These are phyloP conservation scores for Columbina picui DNA, from an alignment of 2,113 vertebrate species.

Conservation along the genomic window DNA sequence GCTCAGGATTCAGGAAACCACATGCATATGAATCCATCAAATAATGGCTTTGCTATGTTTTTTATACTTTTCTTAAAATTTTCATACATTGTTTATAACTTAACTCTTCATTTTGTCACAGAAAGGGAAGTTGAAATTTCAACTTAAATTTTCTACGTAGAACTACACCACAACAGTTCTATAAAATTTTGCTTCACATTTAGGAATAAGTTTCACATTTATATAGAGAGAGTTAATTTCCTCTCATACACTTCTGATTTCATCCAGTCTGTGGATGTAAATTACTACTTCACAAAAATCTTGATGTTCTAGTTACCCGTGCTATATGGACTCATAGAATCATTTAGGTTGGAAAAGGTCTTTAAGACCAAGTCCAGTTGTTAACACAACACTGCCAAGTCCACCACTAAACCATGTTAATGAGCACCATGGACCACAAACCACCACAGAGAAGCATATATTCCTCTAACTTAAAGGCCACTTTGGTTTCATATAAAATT, in stretches of 20 bases:
- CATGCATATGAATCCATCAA: background rate
- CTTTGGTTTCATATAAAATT: background rate
- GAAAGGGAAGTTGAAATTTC: background rate
- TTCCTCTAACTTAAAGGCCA: background rate
- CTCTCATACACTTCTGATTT: background rate
- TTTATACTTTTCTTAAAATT: background rate
- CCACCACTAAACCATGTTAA: too few species aligned
- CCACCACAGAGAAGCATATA: background rate
- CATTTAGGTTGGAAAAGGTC: too few species aligned
- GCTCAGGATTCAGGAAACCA: background rate
- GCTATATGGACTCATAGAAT: background rate
- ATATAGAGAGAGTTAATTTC: background rate
- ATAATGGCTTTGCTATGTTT: background rate
- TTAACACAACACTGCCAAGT: too few species aligned
- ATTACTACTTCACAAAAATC: background rate
- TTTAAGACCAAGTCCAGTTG: too few species aligned
- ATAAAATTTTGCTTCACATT: background rate
- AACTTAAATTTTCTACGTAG: background rate
- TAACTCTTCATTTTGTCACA: background rate
- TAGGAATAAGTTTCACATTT: background rate
- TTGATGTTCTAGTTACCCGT: background rate
- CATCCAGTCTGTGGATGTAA: background rate
- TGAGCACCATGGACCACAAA: too few species aligned
- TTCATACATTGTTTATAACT: background rate
- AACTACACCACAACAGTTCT: background rate